Conservation (phyloP, 92 coral and sea anemone genomes). For the Bergia sp. region DNA sequence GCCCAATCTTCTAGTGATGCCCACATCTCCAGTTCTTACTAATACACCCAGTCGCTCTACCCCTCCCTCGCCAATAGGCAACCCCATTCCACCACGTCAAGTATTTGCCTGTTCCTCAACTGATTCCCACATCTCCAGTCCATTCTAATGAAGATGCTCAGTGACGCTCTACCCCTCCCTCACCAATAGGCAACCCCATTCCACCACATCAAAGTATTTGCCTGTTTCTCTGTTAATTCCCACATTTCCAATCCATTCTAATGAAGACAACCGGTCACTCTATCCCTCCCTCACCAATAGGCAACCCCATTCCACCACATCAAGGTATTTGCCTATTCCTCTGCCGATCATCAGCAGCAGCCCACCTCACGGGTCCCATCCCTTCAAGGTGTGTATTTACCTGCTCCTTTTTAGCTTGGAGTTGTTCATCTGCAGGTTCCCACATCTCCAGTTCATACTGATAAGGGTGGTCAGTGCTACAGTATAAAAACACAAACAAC, state of each 20-base stretch:
- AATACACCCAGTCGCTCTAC: slow-evolving; percentile 19
- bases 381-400: slow-evolving; percentile 21
- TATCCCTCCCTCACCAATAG: neutral
- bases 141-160: neutral
- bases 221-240: slow-evolving; percentile 18
- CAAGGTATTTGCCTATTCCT: slow-evolving; percentile 18
- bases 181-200: slow-evolving; percentile 19
- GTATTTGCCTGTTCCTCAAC: slow-evolving; percentile 2
- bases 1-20: slow-evolving; percentile 11
- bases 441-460: slow-evolving; percentile 80
- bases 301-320: slow-evolving; percentile 20
- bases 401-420: slow-evolving; percentile 63
- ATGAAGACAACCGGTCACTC: slow-evolving; percentile 25
- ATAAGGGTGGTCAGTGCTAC: slow-evolving; percentile 90
- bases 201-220: slow-evolving; percentile 18
- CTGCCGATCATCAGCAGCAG: neutral
- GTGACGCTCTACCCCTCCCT: neutral
- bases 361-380: neutral
- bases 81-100: slow-evolving; percentile 16
- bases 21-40: slow-evolving; percentile 20
- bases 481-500: neutral
- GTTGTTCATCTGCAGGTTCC: slow-evolving; percentile 71
- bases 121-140: slow-evolving; percentile 7
- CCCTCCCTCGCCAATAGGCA: slow-evolving; percentile 18
- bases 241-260: slow-evolving; percentile 17